Evolutionary conservation across 2,888 invertebrate species (phyloP), one percentile per base, ranked within the genome.

Genomic region (Pyrrhosoma nymphula): DNA sequence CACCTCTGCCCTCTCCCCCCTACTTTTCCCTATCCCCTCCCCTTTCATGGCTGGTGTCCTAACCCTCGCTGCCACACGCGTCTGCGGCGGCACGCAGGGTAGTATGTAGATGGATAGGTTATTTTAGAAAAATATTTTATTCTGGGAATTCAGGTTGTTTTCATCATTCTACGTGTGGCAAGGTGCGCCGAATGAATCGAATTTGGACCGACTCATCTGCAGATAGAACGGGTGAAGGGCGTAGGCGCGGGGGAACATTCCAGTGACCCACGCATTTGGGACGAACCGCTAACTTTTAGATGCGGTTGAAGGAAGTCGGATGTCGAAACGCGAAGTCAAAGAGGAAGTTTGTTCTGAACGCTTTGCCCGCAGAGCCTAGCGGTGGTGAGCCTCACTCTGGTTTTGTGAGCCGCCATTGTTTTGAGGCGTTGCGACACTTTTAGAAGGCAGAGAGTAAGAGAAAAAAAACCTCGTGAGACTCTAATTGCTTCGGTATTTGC

Each of bases 401-500:
- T 0, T 18, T n/a, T 69, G n/a, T 69, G n/a, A 69, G 69, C 3
- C 69, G n/a, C n/a, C 26, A 69, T 69, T 69, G n/a, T 69, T 47
- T 69, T 69, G 69, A 69, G n/a, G 10, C n/a, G 26, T 69, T 69
- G 69, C 69, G 69, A 69, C 26, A 69, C 10, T 69, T 26, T 20
- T 60, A 20, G 60, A 69, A 26, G 69, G n/a, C n/a, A 26, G 69
- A 69, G n/a, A 69, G 69, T n/a, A n/a, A 60, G 12, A 60, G 20
- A 12, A 60, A 10, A 69, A 69, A n/a, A n/a, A 69, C 6, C 26
- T 69, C n/a, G 4, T n/a, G 6, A 10, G 69, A 69, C n/a, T n/a
- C 69, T 69, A 69, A 69, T 69, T 69, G 69, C n/a, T n/a, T n/a
- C 69, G n/a, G n/a, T n/a, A 69, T 69, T 69, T n/a, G n/a, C 69